phyloP scores from a whole-genome alignment of 1,140 invertebrate species.

The Calliopsis andreniformis region DNA sequence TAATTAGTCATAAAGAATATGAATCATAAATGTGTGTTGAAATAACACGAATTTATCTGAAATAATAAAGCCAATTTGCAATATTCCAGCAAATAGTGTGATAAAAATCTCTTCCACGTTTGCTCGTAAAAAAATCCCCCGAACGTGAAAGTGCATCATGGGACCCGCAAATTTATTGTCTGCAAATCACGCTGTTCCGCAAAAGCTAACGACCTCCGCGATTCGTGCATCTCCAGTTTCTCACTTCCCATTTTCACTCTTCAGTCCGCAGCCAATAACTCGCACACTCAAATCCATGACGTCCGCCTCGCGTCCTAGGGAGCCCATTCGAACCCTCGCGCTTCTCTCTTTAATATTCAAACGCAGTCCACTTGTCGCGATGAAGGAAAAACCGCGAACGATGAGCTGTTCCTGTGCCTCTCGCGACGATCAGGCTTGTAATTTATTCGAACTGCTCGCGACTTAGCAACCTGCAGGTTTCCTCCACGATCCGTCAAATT shows the following conservation, averaged over 20 bases:
- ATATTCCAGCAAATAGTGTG: no score
- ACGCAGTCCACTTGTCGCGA: constrained; percentile 1
- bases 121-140: background rate
- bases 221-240: no score
- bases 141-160: background rate
- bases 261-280: background rate
- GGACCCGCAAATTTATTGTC: constrained; percentile 10
- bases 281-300: no score
- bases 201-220: background rate
- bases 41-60: no score
- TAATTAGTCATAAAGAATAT: no score
- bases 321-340: background rate
- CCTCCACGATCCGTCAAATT: constrained; percentile 28
- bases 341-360: constrained; percentile 35
- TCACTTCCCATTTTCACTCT: background rate
- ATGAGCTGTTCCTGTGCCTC: constrained; percentile 36
- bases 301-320: no score
- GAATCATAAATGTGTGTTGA: no score
- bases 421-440: constrained; percentile 15
- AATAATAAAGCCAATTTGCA: no score
- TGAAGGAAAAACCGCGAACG: constrained; percentile 24
- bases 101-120: no score
- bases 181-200: background rate
- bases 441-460: constrained; percentile 39
- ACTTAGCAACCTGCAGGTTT: constrained; percentile 2